Conservation (phyloP, 2,888 invertebrate species). For the Notodonta dromedarius region DNA sequence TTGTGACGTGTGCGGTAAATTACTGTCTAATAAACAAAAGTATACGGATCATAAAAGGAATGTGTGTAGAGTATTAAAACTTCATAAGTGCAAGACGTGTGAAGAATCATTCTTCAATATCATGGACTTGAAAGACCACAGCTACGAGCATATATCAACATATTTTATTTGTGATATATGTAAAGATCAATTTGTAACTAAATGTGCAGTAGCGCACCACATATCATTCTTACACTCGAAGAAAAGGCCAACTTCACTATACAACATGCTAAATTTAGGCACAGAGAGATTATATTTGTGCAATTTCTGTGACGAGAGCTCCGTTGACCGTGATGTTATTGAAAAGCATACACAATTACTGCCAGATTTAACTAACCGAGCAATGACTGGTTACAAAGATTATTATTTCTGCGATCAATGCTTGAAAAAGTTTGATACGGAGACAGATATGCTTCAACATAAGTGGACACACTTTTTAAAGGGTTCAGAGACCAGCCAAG, state of each 20-base stretch:
- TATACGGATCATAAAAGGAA: slow-evolving; percentile 57
- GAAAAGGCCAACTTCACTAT: slow-evolving; percentile 50
- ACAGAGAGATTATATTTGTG: slow-evolving; percentile 60
- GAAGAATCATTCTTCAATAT: slow-evolving; percentile 52
- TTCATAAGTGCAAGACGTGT: slow-evolving; percentile 63
- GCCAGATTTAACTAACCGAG: slow-evolving; percentile 62
- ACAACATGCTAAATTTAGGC: slow-evolving; percentile 51
- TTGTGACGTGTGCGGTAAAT: slow-evolving; percentile 60
- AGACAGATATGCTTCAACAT: slow-evolving; percentile 68
- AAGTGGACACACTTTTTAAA: slow-evolving; percentile 73
- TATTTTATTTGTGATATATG: slow-evolving; percentile 68
- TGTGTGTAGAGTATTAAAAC: slow-evolving; percentile 55
- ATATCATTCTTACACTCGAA: slow-evolving; percentile 62
- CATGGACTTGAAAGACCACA: slow-evolving; percentile 74
- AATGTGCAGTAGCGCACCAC: slow-evolving; percentile 67
- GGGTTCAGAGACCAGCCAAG: slow-evolving; percentile 53
- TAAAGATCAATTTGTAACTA: slow-evolving; percentile 63
- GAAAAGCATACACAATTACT: slow-evolving; percentile 56
- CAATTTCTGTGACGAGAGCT: slow-evolving; percentile 67
- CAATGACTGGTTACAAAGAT: slow-evolving; percentile 65
- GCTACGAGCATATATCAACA: slow-evolving; percentile 55
- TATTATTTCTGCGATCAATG: slow-evolving; percentile 73
- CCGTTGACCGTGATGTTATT: slow-evolving; percentile 54
- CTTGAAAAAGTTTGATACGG: slow-evolving; percentile 60
- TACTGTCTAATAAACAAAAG: slow-evolving; percentile 50